Percentiles rank a stretch among this genome's conserved stretches.
Evolutionary conservation across 2,113 vertebrate species (phyloP).

Genomic region (Marmota monax): DNA sequence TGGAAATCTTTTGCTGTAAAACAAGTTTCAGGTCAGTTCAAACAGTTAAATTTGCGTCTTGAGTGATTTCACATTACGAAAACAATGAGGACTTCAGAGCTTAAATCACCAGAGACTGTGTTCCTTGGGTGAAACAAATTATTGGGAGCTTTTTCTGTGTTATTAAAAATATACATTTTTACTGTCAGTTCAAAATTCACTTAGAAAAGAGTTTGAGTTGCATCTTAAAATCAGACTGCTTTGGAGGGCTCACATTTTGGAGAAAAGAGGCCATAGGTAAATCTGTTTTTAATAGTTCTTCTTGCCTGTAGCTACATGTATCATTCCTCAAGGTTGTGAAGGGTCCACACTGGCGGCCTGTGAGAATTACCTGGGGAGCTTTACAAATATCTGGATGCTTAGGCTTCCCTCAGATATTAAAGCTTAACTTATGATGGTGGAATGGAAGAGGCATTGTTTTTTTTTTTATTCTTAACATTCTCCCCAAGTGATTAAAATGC

Average conservation of each 20-base stretch:
- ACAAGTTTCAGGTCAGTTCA: constrained; percentile 20
- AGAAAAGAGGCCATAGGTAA: neutral
- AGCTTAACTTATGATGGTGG: neutral
- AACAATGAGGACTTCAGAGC: constrained; percentile 24
- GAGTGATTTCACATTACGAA: constrained; percentile 40
- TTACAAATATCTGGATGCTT: neutral
- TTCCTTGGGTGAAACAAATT: constrained; percentile 36
- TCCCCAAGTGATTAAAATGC: neutral
- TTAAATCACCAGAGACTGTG: constrained; percentile 24
- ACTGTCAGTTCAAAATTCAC: constrained; percentile 3
- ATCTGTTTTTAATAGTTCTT: neutral
- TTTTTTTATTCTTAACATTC: neutral
- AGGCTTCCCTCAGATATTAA: neutral
- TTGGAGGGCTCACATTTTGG: neutral
- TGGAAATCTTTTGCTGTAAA: constrained; percentile 11
- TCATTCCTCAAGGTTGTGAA: neutral
- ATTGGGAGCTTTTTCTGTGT: neutral
- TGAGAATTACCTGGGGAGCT: neutral
- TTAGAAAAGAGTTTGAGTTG: neutral
- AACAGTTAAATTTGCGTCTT: constrained; percentile 22
- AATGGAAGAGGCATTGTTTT: neutral
- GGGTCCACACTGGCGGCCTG: neutral
- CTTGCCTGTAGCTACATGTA: neutral
- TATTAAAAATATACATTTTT: constrained; percentile 57
- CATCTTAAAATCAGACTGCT: constrained; percentile 25